A percentile compares a stretch with the other conserved stretches of the same genome.
Evolutionary conservation across 2,113 vertebrate genomes (phyloP).

Genomic region (Atractosteus spatula): DNA sequence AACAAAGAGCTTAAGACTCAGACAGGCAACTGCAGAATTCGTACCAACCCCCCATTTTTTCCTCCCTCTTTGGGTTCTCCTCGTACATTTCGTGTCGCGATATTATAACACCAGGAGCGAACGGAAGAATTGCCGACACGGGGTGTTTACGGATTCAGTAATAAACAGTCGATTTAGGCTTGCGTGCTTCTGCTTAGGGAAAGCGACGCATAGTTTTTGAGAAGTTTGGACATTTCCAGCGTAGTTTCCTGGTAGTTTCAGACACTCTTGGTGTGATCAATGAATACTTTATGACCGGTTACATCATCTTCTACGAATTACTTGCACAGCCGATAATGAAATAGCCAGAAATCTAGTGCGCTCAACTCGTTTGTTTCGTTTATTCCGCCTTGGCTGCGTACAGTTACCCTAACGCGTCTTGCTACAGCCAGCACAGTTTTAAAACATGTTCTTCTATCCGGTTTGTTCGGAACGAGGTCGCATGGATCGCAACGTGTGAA

Average conservation of each 20-base stretch:
- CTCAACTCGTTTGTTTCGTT: too few species aligned
- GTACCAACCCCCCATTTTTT: constrained; percentile 45
- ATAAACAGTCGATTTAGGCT: constrained; percentile 37
- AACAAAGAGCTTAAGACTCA: constrained; percentile 71
- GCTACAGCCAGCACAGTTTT: too few species aligned
- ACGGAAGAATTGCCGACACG: not conserved
- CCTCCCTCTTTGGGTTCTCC: not conserved
- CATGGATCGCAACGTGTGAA: too few species aligned
- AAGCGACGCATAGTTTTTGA: constrained; percentile 14
- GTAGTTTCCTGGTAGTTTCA: not conserved
- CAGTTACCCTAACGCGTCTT: too few species aligned
- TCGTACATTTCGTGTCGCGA: not conserved
- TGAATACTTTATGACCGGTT: constrained; percentile 24
- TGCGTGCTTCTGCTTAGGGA: constrained; percentile 18
- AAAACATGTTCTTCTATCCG: too few species aligned
- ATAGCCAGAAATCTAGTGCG: too few species aligned
- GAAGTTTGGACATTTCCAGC: constrained; percentile 41
- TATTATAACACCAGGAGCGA: not conserved
- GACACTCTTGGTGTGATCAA: not conserved
- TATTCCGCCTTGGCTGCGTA: too few species aligned
- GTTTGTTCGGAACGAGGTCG: too few species aligned
- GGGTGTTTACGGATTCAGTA: not conserved
- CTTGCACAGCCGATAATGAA: not conserved
- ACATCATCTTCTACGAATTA: constrained; percentile 20
- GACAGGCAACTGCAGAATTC: constrained; percentile 56